A percentile compares a stretch with the other conserved stretches of the same genome.
Conservation (phyloP, 2,797 vertebrate species). For the Sebastes variabilis region DNA sequence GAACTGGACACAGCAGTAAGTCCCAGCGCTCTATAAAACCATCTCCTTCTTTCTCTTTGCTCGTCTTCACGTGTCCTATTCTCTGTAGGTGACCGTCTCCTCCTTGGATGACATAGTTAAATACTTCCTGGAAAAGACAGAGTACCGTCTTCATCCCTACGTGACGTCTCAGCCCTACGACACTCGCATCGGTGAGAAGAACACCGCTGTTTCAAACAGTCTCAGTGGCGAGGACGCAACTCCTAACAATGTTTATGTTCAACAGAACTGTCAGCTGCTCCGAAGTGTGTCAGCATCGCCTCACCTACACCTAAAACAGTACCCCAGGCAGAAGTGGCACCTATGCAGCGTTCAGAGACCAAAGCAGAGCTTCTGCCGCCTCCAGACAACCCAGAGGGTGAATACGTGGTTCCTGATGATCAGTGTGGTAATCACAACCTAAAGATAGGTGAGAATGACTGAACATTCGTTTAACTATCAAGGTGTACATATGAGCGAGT, state of each 20-base stretch:
- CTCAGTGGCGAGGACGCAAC: too few species aligned
- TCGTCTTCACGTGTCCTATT: neutral
- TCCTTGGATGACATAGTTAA: slow-evolving; percentile 60
- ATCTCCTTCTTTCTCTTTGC: neutral
- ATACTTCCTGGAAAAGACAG: slow-evolving; percentile 65
- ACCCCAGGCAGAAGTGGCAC: slow-evolving; percentile 54
- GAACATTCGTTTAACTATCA: neutral
- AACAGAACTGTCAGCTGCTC: slow-evolving; percentile 38
- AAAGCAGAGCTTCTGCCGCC: neutral
- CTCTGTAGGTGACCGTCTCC: slow-evolving; percentile 61
- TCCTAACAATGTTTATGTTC: neutral
- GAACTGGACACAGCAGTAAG: slow-evolving; percentile 71
- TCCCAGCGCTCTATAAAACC: neutral
- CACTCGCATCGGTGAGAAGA: slow-evolving; percentile 64
- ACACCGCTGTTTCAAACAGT: neutral
- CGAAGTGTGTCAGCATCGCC: neutral
- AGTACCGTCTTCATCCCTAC: slow-evolving; percentile 62
- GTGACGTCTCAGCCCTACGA: slow-evolving; percentile 53
- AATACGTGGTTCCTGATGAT: slow-evolving; percentile 54
- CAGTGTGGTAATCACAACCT: accelerated
- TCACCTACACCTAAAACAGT: neutral
- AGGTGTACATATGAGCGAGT: too few species aligned
- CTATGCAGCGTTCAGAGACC: slow-evolving; percentile 19
- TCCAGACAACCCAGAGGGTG: neutral
- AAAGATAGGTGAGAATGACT: slow-evolving; percentile 13